Conservation (phyloP, 2,888 invertebrate species). For the Camptogramma bilineatum region DNA sequence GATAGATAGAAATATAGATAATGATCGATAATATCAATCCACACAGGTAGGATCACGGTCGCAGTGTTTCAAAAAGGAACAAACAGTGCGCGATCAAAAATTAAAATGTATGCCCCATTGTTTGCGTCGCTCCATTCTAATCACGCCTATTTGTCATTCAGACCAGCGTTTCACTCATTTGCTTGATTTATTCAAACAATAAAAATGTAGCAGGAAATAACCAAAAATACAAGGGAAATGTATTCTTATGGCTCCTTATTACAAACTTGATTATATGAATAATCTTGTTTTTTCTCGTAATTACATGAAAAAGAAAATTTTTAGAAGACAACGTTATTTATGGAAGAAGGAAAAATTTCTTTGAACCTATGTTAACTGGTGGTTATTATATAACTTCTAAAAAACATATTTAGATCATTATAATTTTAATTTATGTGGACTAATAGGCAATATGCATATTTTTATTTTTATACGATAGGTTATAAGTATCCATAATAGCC, state of each 20-base stretch:
- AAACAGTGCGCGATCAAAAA: conserved; percentile 15
- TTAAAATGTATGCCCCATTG: conserved; percentile 27
- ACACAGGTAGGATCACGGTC: no score
- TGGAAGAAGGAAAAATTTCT: no score
- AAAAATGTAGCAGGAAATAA: conserved; percentile 10
- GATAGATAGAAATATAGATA: no score
- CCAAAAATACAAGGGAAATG: conserved; percentile 12
- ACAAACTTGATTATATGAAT: not conserved
- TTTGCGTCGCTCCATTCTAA: conserved; percentile 17
- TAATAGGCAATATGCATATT: no score
- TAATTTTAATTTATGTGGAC: no score
- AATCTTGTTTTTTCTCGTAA: not conserved
- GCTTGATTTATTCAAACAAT: conserved; percentile 26
- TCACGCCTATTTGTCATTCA: conserved; percentile 26
- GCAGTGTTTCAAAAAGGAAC: not conserved
- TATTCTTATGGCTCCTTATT: conserved; percentile 13
- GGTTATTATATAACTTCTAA: no score
- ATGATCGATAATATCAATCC: no score
- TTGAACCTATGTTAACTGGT: no score
- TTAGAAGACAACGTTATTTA: not conserved
- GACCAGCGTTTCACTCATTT: conserved; percentile 29
- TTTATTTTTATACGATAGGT: no score
- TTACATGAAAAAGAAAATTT: not conserved
- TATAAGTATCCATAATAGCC: no score
- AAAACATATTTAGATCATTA: no score